Evolutionary conservation across 2,113 vertebrate species (phyloP), one percentile per base, ranked within the genome.

Genomic region (Aepyceros melampus): DNA sequence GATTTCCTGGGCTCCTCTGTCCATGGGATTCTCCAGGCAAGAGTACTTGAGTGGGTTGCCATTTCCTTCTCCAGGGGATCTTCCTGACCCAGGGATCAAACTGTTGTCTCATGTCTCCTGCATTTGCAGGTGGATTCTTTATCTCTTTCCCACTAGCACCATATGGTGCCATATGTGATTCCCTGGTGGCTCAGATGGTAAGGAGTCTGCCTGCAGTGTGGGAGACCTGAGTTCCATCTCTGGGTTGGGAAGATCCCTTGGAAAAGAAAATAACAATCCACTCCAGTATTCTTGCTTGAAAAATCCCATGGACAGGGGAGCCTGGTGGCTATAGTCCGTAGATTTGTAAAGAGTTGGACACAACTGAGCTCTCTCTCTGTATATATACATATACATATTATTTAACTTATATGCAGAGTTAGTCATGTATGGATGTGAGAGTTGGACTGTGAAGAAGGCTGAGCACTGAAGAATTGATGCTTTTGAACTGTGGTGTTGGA

Each of bases 341-440:
- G 31, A 15, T 7, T 64, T n/a, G 31, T 7, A n/a, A 64, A 64
- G 62, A 64, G 62, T n/a, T n/a, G 31, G 62, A 64, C 31, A 64
- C 2, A 17, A 17, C 7, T n/a, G 31, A 64, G 15, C 0, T 14
- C 43, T 43, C 43, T 43, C n/a, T n/a, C n/a, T n/a, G n/a, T n/a
- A 49, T 9, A 47, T 47, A 47, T 43, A 43, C 43, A 43, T 43
- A 43, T 43, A 43, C 43, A 43, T 43, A 43, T n/a, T n/a, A n/a
- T n/a, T n/a, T n/a, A n/a, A n/a, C n/a, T n/a, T n/a, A n/a, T n/a
- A n/a, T n/a, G n/a, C n/a, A n/a, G n/a, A n/a, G n/a, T n/a, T n/a
- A n/a, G n/a, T n/a, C n/a, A n/a, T n/a, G n/a, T n/a, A n/a, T n/a
- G n/a, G n/a, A n/a, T n/a, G n/a, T n/a, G n/a, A n/a, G n/a, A n/a